Evolutionary conservation across 2,888 invertebrate genomes (phyloP), one percentile per base, ranked within the genome.

Genomic region (Drepanosiphum platanoidis): DNA sequence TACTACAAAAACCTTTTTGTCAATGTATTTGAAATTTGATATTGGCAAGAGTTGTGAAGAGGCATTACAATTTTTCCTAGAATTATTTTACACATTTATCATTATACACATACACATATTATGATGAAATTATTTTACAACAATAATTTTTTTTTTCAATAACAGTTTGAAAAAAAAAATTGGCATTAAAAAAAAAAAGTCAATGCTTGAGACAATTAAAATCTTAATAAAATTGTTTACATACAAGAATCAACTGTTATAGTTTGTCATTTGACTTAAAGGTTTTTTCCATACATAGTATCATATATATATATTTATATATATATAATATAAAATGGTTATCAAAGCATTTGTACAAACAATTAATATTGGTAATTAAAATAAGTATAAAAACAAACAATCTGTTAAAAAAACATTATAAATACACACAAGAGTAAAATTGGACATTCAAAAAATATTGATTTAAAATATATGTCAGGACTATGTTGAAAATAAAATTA

Each of bases 1-100:
- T 61, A 58, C 30, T 39, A 71, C 36, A 61, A 77, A 27, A 71
- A 61, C 30, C 1, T 39, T 71, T 71, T 61, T 72, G 18, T 81
- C 52, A 58, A 58, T 80, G 1, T 36, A 18, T 81, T 39, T 58
- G 70, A 27, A 81, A 71, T 71, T 70, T 72, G 71, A 30, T 72
- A 81, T 34, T 42, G 81, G 81, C 81, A 81, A 81, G 79, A 80
- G 30, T 32, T 11, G 42, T 39, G 71, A 81, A 61, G 46, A 81
- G 81, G 71, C 39, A 32, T 58, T 71, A 46, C 68, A 70, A 68
- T 34, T 11, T n/a, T 27, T 64, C 4, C 30, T 8, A 9, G 8
- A 32, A 74, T 32, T 18, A 18, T 42, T 72, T 72, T 72, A 30
- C 30, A 79, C 66, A 68, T 34, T 30, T 64, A 0, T 18, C 36